Evolutionary conservation across 2,797 vertebrate genomes (phyloP), one percentile per base, ranked within the genome.

Genomic region (Catharus ustulatus): DNA sequence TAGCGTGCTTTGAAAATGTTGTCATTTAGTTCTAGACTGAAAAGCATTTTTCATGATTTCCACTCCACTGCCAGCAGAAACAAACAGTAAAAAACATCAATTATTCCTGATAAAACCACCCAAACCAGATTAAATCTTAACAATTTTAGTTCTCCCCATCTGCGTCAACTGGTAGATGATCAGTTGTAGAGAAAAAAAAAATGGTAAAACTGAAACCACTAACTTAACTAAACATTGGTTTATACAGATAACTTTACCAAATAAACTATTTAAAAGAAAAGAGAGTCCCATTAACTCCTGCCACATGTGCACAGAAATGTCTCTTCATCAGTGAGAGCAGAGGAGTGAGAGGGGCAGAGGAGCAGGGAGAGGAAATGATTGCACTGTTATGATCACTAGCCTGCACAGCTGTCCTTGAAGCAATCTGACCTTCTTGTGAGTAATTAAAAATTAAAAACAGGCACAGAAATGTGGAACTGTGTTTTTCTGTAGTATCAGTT

Each of bases 291-390:
- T 43, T 89, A 63, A 62, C 24, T 85, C n/a, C 73, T 54, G 26
- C 32, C 30, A 51, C 11, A 24, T 11, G 7, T 30, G 16, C 30
- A n/a, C 5, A n/a, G 58, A 72, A 72, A 63, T 1, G 0, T 18
- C 0, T 0, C 27, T 61, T 45, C 46, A n/a, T 43, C 36, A 49
- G 8, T 3, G 16, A 68, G 11, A 78, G 18, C 22, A 43, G 30
- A 71, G 55, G 15, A 59, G n/a, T 19, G 20, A 20, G 43, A 54
- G 10, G 8, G 18, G 29, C 42, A 58, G 51, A 3, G 1, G 32
- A 64, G 8, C 1, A 2, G 21, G 9, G 5, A 5, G 23, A 74
- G 13, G 29, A 49, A 52, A 66, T 6, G 7, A 68, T 40, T 52
- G 42, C 11, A 10, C 7, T 2, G 1, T 15, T 23, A 45, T 24